Base-by-base conservation (phyloP, 2,888 invertebrate genomes). In the Brachyopa scutellaris region DNA sequence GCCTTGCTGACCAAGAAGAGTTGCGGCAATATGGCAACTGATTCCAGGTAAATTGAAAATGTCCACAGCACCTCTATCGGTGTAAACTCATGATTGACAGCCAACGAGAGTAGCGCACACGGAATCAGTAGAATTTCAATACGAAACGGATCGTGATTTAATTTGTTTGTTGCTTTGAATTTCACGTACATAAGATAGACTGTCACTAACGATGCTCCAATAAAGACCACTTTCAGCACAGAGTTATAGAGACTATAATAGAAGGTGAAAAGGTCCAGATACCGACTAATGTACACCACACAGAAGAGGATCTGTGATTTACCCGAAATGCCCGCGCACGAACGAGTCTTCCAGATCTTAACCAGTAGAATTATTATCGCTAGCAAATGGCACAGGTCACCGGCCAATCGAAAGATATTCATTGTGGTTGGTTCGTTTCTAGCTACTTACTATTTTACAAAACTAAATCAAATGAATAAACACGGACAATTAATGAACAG, bases 261-360 rank as follows among this genome's bases (percentile, higher is more conserved):
- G 62, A 97, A 96, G 82, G 97, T 97, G 89, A 99, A 93, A 88
- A 99, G 93, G 92, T 99, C 99, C 92, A 99, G 92, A 90, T 99
- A 99, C 85, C 99, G 93, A 62, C 97, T 93, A 78, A 96, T 95
- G 91, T 97, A 99, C 17, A 98, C 98, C 85, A 98, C 91, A 21
- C 97, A 95, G 91, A 99, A 99, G 62, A 99, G 93, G 86, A 99
- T 95, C 92, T 99, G 99, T 86, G 97, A 97, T 91, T 97, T 98
- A 88, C 98, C 99, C 33, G 98, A 99, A 89, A 99, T 97, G 87
- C 99, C 99, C 92, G 99, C 98, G 92, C 99, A 99, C 89, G 99
- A 99, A 91, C 99, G 93, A 47, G 98, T 97, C 92, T 98, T 99
- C 99, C 99, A 99, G 92, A 99, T 99, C 93, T 99, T 99, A 85